phyloP scores from a whole-genome alignment of 2,888 invertebrate genomes.

The Tetanocera ferruginea region DNA sequence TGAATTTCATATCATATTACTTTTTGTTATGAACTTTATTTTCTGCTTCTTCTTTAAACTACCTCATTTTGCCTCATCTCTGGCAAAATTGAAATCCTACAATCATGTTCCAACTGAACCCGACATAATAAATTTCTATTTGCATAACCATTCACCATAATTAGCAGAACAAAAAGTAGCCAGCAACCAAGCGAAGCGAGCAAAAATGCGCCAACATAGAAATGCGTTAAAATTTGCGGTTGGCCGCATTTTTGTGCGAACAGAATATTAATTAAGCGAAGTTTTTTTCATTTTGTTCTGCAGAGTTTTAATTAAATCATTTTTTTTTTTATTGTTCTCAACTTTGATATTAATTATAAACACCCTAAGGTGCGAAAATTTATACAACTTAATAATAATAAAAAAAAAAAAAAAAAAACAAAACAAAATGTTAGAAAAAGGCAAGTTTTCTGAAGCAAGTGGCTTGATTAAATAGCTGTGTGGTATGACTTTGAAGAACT shows the following conservation, averaged over 20 bases:
- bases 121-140: conserved; percentile 27
- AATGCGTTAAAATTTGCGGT: conserved; percentile 27
- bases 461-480: no score
- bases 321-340: conserved; percentile 33
- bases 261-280: conserved; percentile 33
- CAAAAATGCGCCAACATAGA: conserved; percentile 14
- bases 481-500: no score
- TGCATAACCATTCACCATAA: conserved; percentile 28
- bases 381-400: background rate
- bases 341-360: conserved; percentile 28
- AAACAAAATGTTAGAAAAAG: no score
- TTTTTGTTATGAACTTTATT: background rate
- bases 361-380: conserved; percentile 26
- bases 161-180: conserved; percentile 18
- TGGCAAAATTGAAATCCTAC: background rate
- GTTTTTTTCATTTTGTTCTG: background rate
- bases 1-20: background rate
- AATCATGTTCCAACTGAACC: background rate
- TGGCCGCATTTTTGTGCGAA: conserved; percentile 18
- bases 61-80: background rate
- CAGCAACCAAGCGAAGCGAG: background rate
- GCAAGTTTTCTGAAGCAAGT: no score
- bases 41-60: background rate
- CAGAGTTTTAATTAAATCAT: conserved; percentile 31
- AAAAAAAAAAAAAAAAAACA: no score